Evolutionary conservation across 2,888 invertebrate genomes (phyloP), one percentile per base, ranked within the genome.

Genomic region (Lacanobia wlatinum): DNA sequence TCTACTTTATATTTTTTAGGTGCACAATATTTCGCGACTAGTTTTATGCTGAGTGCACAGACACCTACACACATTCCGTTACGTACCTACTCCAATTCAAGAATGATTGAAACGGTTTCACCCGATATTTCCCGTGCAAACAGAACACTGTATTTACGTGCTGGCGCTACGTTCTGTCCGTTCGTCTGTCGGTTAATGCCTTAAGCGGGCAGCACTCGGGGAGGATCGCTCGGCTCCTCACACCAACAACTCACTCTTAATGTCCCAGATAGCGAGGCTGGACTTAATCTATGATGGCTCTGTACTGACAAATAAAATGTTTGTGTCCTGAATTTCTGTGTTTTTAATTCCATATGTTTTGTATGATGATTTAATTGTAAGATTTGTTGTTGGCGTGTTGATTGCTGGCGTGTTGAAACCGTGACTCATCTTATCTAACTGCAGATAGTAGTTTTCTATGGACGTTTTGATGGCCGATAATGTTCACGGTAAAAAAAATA

Each of bases 201-300:
- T 65, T 61, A 63, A 55, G 60, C 52, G 60, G 9, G 48, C 23
- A 28, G 18, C 43, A n/a, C 34, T 46, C 50, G 10, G 56, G 16
- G 58, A 62, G 50, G 66, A 48, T 58, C 52, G 28, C 60, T 63
- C 21, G 21, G 43, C 55, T 58, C 28, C 61, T 62, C 28, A 43
- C n/a, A 4, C 61, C 63, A 65, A 76, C 71, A 76, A 81, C 60
- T 68, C 71, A 71, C 71, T 43, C 43, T 23, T 76, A 76, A 76
- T 76, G 71, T 68, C 53, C n/a, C n/a, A 72, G 78, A 62, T 82
- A 82, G 52, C 52, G 28, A 52, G 48, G 64, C 67, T 56, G 53
- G 56, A 68, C 60, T 40, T 65, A 61, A 72, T 72, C 72, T 72
- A 65, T 68, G 61, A 46, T 48, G 21, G 14, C 23, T n/a, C 18